Evolutionary conservation across 1,140 invertebrate species (phyloP).

Genomic region (Lordiphosa mommai): DNA sequence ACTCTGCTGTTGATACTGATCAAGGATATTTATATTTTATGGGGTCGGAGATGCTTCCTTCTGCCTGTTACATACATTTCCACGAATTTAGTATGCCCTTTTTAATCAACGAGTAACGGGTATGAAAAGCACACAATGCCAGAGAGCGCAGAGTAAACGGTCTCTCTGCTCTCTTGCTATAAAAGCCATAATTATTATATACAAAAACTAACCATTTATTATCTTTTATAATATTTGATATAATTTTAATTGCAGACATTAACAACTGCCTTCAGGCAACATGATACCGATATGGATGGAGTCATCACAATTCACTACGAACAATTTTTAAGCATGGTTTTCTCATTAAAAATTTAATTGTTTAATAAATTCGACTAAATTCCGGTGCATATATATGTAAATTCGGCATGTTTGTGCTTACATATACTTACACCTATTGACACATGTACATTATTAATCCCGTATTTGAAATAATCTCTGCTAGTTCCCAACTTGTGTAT

Average conservation of each 20-base stretch:
- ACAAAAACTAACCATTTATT: conserved; percentile 2
- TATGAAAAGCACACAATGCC: no score
- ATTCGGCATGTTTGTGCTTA: background rate
- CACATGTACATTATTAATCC: background rate
- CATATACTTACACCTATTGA: background rate
- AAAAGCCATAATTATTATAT: no score
- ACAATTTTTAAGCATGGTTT: conserved; percentile 97
- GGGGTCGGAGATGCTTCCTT: no score
- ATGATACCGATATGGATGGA: conserved; percentile 96
- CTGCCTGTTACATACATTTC: no score
- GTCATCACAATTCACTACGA: conserved; percentile 98
- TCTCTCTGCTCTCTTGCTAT: no score
- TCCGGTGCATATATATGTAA: background rate
- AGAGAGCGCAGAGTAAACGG: no score
- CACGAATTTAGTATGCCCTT: no score
- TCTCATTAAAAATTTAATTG: conserved; percentile 91
- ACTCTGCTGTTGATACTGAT: no score
- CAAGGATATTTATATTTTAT: no score
- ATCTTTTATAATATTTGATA: no score
- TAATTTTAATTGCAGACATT: conserved; percentile 85
- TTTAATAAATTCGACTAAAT: background rate
- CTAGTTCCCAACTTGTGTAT: background rate
- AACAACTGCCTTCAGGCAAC: conserved; percentile 92
- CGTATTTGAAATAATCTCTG: background rate
- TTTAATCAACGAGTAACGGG: no score